phyloP scores from a whole-genome alignment of 2,888 invertebrate species.

The Vanessa cardui region DNA sequence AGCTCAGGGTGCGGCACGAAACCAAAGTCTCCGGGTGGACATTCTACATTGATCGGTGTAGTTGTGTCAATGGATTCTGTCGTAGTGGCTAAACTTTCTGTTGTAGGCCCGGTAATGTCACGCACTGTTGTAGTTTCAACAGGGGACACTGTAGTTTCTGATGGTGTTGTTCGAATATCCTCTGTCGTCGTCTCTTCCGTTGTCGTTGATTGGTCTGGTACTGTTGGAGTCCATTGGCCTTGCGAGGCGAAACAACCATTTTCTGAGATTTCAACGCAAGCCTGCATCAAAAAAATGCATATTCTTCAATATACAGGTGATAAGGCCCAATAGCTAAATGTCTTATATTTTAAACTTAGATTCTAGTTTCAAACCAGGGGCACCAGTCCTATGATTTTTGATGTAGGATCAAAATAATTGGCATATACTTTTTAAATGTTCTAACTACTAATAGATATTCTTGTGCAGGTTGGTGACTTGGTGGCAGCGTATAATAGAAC shows the following conservation, averaged over 20 bases:
- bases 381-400: too few species aligned
- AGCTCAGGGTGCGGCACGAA: conserved; percentile 40
- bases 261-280: conserved; percentile 30
- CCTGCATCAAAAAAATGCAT: conserved; percentile 14
- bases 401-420: too few species aligned
- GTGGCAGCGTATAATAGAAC: too few species aligned
- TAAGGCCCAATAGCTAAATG: too few species aligned
- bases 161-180: not conserved
- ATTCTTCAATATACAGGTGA: too few species aligned
- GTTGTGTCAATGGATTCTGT: conserved; percentile 22
- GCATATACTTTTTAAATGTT: too few species aligned
- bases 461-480: too few species aligned
- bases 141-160: too few species aligned
- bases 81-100: not conserved
- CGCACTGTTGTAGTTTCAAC: not conserved
- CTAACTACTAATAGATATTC: too few species aligned
- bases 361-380: too few species aligned
- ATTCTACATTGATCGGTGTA: conserved; percentile 19
- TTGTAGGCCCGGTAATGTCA: conserved; percentile 1
- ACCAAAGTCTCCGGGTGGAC: conserved; percentile 40
- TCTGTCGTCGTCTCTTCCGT: not conserved
- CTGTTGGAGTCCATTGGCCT: conserved; percentile 20
- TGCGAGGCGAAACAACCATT: conserved; percentile 33
- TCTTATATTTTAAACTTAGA: too few species aligned
- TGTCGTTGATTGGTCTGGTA: conserved; percentile 1